Conservation (phyloP, 2,797 vertebrate species). For the Aulostomus chinensis region DNA sequence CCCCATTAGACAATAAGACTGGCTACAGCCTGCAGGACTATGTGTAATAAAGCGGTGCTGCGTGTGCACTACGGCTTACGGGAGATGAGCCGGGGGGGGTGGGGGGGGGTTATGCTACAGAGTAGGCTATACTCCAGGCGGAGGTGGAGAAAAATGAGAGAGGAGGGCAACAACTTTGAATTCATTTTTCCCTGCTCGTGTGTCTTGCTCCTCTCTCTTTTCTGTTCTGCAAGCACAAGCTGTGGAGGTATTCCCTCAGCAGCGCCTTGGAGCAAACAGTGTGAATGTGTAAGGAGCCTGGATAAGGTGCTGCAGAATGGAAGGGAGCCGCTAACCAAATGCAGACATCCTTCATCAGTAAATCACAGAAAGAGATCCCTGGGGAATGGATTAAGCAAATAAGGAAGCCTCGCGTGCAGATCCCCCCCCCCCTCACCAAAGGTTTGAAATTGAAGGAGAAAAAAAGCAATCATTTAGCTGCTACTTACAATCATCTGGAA, state of each 20-base stretch:
- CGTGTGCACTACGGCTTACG: slow-evolving; percentile 42
- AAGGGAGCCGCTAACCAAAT: slow-evolving; percentile 66
- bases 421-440: slow-evolving; percentile 61
- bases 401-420: slow-evolving; percentile 61
- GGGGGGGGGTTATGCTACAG: slow-evolving; percentile 44
- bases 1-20: slow-evolving; percentile 84
- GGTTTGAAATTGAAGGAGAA: slow-evolving; percentile 72
- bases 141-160: slow-evolving; percentile 46
- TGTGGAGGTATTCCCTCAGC: slow-evolving; percentile 76
- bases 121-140: slow-evolving; percentile 43
- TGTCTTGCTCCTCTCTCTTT: slow-evolving; percentile 45
- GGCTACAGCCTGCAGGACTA: slow-evolving; percentile 88
- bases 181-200: slow-evolving; percentile 36
- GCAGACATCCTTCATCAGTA: slow-evolving; percentile 73
- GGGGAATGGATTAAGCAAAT: slow-evolving; percentile 76
- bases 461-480: slow-evolving; percentile 84
- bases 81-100: slow-evolving; percentile 57
- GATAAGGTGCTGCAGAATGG: slow-evolving; percentile 66
- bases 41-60: slow-evolving; percentile 67
- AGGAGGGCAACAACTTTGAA: slow-evolving; percentile 64
- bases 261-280: slow-evolving; percentile 65
- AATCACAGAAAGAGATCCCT: slow-evolving; percentile 67
- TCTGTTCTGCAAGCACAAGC: slow-evolving; percentile 82
- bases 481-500: slow-evolving; percentile 81
- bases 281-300: slow-evolving; percentile 60